Evolutionary conservation across 2,888 invertebrate genomes (phyloP), one percentile per base, ranked within the genome.

Genomic region (Gymnosoma rotundatum): DNA sequence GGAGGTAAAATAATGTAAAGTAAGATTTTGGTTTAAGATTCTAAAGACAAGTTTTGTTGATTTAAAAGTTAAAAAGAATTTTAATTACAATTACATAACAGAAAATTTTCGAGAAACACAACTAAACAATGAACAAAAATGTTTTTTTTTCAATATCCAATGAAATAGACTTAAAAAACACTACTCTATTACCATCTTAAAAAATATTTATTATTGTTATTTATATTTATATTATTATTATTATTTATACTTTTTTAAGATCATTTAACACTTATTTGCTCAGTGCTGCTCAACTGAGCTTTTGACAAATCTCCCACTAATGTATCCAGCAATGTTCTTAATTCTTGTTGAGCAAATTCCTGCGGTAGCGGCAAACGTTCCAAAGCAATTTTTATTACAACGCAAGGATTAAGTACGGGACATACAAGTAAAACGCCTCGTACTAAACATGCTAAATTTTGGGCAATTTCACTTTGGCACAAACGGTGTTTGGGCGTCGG

Each of bases 391-490:
- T 91, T 91, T 3, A 92, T 88, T 3, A 92, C 88, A 14, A 88
- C 74, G 83, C 91, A 91, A 2, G 91, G 89, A 88, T 92, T 91
- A 5, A 91, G 85, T 12, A 89, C 88, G n/a, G 91, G 89, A 83
- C 89, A 91, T 8, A 92, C 90, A 58, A 92, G 89, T 75, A 91
- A 88, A 78, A 92, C 89, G 21, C 92, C 92, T 56, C 91, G 91
- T 25, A 92, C 90, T 76, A 92, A 87, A 78, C 90, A 92, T 10
- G 91, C 91, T 16, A 92, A 83, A 69, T 90, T 90, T 79, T 92
- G 92, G 0, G 92, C 90, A 56, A 92, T 92, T 87, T 92, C 92
- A 87, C 92, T 92, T 86, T 92, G 92, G 69, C 92, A 92, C 18
- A 92, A 87, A 6, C 92, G 90, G 88, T 92, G 92, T 82, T 92